phyloP scores from a whole-genome alignment of 2,797 vertebrate species.

The Neostethus bicornis region DNA sequence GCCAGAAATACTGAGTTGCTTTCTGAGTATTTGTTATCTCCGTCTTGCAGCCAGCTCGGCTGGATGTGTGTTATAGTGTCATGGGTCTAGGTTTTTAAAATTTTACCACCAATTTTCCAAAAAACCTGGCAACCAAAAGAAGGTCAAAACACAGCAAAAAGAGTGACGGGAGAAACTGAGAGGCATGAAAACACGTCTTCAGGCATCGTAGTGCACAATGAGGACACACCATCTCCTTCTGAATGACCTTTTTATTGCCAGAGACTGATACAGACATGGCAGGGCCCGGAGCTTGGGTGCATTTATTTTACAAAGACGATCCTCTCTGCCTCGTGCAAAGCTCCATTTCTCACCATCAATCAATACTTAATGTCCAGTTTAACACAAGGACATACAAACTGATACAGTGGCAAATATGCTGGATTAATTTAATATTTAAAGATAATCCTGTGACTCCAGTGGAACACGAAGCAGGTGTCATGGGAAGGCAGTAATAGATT shows the following conservation, averaged over 20 bases:
- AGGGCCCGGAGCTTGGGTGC: conserved; percentile 62
- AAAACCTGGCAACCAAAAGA: too few species aligned
- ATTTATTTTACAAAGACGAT: conserved; percentile 54
- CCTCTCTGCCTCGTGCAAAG: conserved; percentile 37
- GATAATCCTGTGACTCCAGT: conserved; percentile 3
- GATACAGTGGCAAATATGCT: conserved; percentile 2
- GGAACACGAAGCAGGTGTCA: too few species aligned
- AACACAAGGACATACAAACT: conserved; percentile 15
- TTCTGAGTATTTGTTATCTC: conserved; percentile 64
- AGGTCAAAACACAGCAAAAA: conserved; percentile 15
- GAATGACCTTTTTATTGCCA: conserved; percentile 71
- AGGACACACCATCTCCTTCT: conserved; percentile 66
- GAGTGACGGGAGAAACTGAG: conserved; percentile 35
- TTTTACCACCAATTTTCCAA: too few species aligned
- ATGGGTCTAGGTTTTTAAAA: conserved; percentile 50
- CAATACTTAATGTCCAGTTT: conserved; percentile 32
- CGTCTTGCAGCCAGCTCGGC: conserved; percentile 57
- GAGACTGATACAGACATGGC: conserved; percentile 60
- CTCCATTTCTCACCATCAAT: conserved; percentile 31
- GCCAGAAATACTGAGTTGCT: conserved; percentile 52
- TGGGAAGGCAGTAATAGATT: too few species aligned
- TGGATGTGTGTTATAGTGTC: conserved; percentile 65
- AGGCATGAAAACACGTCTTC: conserved; percentile 47
- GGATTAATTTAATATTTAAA: conserved; percentile 15
- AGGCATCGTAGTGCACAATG: conserved; percentile 62